Conservation (phyloP, 1,140 invertebrate genomes). For the Cephus cinctus region DNA sequence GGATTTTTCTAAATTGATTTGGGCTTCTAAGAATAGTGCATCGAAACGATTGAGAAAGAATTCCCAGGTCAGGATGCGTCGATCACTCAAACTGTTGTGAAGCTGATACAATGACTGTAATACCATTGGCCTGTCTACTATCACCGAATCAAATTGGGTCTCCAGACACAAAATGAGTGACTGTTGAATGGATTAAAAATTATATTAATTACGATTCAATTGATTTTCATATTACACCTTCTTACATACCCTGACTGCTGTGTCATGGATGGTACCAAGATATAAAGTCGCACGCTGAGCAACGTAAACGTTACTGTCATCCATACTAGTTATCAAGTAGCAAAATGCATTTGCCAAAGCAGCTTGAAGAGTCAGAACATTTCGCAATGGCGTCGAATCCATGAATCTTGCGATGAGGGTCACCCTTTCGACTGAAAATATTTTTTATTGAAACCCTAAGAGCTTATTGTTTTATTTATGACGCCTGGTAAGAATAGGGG, state of each 20-base stretch:
- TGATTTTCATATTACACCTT: neutral
- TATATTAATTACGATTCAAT: slow-evolving; percentile 9
- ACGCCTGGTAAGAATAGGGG: neutral
- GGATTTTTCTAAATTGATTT: slow-evolving; percentile 82
- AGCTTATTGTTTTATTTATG: too few relatives aligned
- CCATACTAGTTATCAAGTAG: slow-evolving; percentile 92
- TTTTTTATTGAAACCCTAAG: too few relatives aligned
- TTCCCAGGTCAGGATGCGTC: slow-evolving; percentile 92
- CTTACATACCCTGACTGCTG: slow-evolving; percentile 67
- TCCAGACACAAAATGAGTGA: slow-evolving; percentile 84
- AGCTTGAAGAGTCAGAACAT: slow-evolving; percentile 84
- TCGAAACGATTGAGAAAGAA: slow-evolving; percentile 98
- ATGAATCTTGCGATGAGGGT: slow-evolving; percentile 91
- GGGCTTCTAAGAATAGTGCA: slow-evolving; percentile 91
- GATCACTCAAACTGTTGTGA: slow-evolving; percentile 87
- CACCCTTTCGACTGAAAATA: slow-evolving; percentile 80
- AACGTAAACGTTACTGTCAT: slow-evolving; percentile 93
- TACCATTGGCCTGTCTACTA: slow-evolving; percentile 95
- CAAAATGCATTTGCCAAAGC: slow-evolving; percentile 95
- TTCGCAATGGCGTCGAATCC: slow-evolving; percentile 82
- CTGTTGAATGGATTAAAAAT: slow-evolving; percentile 54
- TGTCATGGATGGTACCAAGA: slow-evolving; percentile 91
- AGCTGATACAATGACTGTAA: slow-evolving; percentile 95
- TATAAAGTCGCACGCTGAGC: slow-evolving; percentile 91
- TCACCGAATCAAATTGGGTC: slow-evolving; percentile 91